Conservation (phyloP, 2,797 vertebrate species). For the Poecile montanus region DNA sequence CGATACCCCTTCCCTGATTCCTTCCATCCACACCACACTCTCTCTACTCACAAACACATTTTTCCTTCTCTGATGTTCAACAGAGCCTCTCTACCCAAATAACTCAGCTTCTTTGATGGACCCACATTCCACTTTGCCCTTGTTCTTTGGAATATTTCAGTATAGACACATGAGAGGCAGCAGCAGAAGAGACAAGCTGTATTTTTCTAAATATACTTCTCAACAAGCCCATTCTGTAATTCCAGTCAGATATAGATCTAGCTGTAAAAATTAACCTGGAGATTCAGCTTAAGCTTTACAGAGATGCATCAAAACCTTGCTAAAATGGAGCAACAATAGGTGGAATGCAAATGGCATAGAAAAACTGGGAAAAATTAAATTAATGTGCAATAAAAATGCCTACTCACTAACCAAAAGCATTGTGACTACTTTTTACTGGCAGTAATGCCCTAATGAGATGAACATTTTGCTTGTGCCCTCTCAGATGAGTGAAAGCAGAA, state of each 20-base stretch:
- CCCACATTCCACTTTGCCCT: neutral
- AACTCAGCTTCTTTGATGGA: neutral
- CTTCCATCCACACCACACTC: neutral
- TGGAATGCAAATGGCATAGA: neutral
- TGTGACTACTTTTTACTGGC: neutral
- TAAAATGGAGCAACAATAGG: neutral
- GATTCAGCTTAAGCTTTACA: neutral
- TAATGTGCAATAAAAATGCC: neutral
- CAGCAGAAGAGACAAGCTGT: neutral
- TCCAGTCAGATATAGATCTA: neutral
- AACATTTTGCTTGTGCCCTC: neutral
- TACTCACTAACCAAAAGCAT: neutral
- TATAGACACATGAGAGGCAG: rapidly evolving
- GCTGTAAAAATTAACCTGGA: neutral
- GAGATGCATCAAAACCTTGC: neutral
- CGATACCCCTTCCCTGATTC: neutral
- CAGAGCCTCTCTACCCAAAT: neutral
- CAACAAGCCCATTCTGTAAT: neutral
- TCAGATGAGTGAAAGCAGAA: neutral
- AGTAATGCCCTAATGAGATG: neutral
- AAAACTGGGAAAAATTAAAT: neutral
- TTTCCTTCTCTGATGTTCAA: neutral
- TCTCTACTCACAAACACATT: neutral
- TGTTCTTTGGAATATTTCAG: neutral
- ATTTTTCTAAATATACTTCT: neutral